These are phyloP conservation scores for Heliconius erato DNA, from an alignment of 2,888 invertebrate species.

Conservation along the genomic window DNA sequence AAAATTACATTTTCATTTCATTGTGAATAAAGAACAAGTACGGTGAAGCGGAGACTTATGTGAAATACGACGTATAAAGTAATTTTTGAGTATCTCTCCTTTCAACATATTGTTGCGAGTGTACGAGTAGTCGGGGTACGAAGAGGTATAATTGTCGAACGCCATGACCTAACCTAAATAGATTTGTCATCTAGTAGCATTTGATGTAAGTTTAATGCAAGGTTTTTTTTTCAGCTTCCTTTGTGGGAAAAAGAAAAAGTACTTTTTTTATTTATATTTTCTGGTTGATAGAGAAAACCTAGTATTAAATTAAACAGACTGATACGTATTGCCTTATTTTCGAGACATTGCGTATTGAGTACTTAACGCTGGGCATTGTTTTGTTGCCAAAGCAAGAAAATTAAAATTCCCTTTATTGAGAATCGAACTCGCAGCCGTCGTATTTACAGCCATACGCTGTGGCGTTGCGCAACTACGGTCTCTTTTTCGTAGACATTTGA, in stretches of 20 bases:
- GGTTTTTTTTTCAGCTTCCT: no score
- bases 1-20: slow-evolving; percentile 21
- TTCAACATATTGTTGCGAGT: slow-evolving; percentile 17
- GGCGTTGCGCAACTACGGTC: no score
- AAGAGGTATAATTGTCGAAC: slow-evolving; percentile 17
- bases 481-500: no score
- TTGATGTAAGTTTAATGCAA: no score
- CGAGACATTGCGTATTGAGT: not conserved
- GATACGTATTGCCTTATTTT: not conserved
- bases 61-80: slow-evolving; percentile 20
- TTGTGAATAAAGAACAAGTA: slow-evolving; percentile 17
- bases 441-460: no score
- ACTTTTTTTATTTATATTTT: not conserved
- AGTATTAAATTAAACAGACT: no score
- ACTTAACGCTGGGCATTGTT: not conserved
- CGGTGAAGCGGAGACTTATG: slow-evolving; percentile 3
- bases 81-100: slow-evolving; percentile 22
- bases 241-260: no score
- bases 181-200: not conserved
- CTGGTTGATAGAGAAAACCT: not conserved
- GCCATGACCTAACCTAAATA: slow-evolving; percentile 28
- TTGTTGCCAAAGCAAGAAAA: not conserved
- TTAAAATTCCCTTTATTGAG: not conserved
- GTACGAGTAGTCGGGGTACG: not conserved
- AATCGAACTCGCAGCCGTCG: not conserved